Base-by-base conservation (phyloP, 2,797 vertebrate species). In the Harpagifer antarcticus region DNA sequence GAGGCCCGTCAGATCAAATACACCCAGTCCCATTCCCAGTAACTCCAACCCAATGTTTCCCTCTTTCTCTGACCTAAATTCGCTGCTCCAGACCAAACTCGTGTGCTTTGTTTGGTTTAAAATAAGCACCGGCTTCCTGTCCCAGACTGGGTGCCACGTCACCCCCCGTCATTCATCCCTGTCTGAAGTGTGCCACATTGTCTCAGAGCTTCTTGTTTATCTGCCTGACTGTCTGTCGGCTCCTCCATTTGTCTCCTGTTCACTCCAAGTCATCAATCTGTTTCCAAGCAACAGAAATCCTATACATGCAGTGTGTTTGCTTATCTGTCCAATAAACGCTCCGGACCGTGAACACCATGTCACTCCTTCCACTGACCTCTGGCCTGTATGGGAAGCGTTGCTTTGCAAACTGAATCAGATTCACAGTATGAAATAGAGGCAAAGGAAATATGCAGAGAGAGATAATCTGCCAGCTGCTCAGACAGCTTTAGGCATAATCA, bases 11-110 rank as follows among this genome's bases (percentile, higher is more conserved):
- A 67, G 40, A 79, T 63, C 73, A 74, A 83, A 83, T 76, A 71
- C 81, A 74, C 52, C 78, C 80, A 79, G 79, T 75, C 74, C 82
- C 56, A 33, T 76, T 86, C 74, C 84, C 82, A 85, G 61, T 70
- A 27, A 74, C 40, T 68, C 71, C 72, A 14, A 4, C 45, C 44
- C 64, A 67, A 68, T 15, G n/a, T 19, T 42, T 57, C 64, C 75
- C 67, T 79, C 70, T 63, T 33, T 80, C 77, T 64, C 82, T 92
- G 90, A 92, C 92, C 92, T 91, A 93, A 87, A 93, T 93, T 92
- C 47, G 1, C 37, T 17, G 72, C 57, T 79, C 80, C 76, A 82
- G 82, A 83, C 81, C 60, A 82, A 86, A 90, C 79, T 60, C 40
- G 14, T 40, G 63, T 5, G 59, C 59, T 71, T 78, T 13, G 5